Evolutionary conservation across 2,888 invertebrate species (phyloP), one percentile per base, ranked within the genome.

Genomic region (Caenorhabditis virilis): DNA sequence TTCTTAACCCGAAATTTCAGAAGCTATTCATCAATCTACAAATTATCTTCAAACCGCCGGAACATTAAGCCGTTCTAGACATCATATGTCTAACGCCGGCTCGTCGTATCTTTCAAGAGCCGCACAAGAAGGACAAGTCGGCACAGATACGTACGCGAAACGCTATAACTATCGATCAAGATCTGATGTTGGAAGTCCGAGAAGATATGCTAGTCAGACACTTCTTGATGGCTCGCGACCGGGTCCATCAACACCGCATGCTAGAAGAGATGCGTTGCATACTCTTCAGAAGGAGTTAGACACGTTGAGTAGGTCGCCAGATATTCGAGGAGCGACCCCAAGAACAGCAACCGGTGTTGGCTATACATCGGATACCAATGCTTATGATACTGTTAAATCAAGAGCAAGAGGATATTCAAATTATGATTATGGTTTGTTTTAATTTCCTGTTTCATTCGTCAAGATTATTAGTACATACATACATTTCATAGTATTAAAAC

Each of bases 221-320:
- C 69, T 83, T 30, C 63, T 83, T 23, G 83, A 83, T 66, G 83
- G 82, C 23, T 72, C 75, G 6, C 67, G 83, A 18, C 83, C 83
- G 20, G 83, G 83, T 5, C 83, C 83, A 15, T 65, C 74, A 47
- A 82, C 82, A n/a, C 82, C 82, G 1, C 76, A 80, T 49, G 72
- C 76, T 33, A 74, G 75, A 45, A 68, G 78, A 3, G 83, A 83
- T 50, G 83, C 83, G 23, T 69, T 83, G 47, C 77, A 79, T 63
- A 78, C 78, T 5, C 72, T 83, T 53, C 83, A 83, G 61, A 76
- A 77, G 38, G 83, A 83, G 69, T 64, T 83, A 52, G 83, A 82
- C 65, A 78, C 80, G 13, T 50, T 83, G 53, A 75, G 76, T 35
- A 50, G 82, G 11, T 78, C 81, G 9, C 80, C 82, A 13, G 78